Evolutionary conservation across 2,797 vertebrate species (phyloP).

Genomic region (Bradypodion ventrale): DNA sequence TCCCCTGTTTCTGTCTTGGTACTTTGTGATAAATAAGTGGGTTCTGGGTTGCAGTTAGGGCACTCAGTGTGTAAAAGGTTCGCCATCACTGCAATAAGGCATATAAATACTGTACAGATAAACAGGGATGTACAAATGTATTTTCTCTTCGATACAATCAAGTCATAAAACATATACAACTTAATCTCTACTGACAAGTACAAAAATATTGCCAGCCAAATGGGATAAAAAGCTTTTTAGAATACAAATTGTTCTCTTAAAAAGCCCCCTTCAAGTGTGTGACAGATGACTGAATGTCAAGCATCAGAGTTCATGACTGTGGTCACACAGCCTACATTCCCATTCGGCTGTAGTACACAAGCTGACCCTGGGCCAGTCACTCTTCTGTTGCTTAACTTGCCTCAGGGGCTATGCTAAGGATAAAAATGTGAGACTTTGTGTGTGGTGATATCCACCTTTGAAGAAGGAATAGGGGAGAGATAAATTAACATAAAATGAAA

Average conservation of each 20-base stretch:
- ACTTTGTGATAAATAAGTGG: too few relatives aligned
- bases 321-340: not conserved
- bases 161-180: not conserved
- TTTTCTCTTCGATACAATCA: not conserved
- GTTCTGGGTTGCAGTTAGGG: too few relatives aligned
- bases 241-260: not conserved
- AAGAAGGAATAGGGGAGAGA: not conserved
- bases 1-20: too few relatives aligned
- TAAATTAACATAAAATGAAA: not conserved
- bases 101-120: not conserved
- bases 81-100: too few relatives aligned
- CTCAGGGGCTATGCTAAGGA: not conserved
- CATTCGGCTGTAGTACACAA: not conserved
- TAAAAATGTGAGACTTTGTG: not conserved
- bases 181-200: not conserved
- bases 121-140: not conserved
- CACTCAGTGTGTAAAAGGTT: too few relatives aligned
- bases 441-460: not conserved
- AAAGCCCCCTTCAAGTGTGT: not conserved
- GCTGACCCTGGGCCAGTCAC: not conserved
- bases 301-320: not conserved
- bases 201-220: not conserved
- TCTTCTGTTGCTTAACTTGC: not conserved
- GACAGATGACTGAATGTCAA: not conserved
- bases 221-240: not conserved